Evolutionary conservation across 2,797 vertebrate species (phyloP), one percentile per base, ranked within the genome.

Genomic region (Enteromius anoplus): DNA sequence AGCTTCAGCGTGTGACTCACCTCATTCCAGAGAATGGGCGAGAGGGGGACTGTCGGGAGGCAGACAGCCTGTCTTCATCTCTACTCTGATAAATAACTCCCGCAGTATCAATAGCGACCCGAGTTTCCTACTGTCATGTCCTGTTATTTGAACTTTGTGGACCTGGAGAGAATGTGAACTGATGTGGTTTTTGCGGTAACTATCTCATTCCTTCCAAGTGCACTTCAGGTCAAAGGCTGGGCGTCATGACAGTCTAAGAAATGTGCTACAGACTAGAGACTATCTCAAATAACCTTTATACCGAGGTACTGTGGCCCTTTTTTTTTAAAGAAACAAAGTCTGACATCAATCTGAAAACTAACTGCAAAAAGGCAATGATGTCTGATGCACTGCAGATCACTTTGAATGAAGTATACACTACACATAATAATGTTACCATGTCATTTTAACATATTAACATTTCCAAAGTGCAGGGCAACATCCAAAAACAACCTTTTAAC

Each of bases 1-100:
- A 80, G 77, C 66, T 81, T 65, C 60, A 80, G 82, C 84, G 47
- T n/a, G 60, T 86, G 87, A 86, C 58, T 82, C 78, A 80, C 71
- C 17, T 69, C 21, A 19, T 32, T 66, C 26, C 10, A 68, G 42
- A 47, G 34, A 23, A 51, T 26, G 75, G 10, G 69, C 1, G 29
- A 0, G 8, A 45, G 26, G 11, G 14, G 55, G 29, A 62, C 55
- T 23, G 32, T 53, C 32, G 5, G 29, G 71, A 37, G 49, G 49
- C 47, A 53, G 49, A 47, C 23, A 21, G 29, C 14, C n/a, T 29
- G 40, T 49, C 69, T 81, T 73, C 68, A 64, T 73, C 55, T 64
- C 55, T 81, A 14, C 53, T 64, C 10, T 40, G 29, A 81, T 73
- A 81, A 62, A 73, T 26, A 81, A 73, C 45, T 81, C 49, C 8